Conservation (phyloP, 2,888 invertebrate genomes). For the Cephus spinipes region DNA sequence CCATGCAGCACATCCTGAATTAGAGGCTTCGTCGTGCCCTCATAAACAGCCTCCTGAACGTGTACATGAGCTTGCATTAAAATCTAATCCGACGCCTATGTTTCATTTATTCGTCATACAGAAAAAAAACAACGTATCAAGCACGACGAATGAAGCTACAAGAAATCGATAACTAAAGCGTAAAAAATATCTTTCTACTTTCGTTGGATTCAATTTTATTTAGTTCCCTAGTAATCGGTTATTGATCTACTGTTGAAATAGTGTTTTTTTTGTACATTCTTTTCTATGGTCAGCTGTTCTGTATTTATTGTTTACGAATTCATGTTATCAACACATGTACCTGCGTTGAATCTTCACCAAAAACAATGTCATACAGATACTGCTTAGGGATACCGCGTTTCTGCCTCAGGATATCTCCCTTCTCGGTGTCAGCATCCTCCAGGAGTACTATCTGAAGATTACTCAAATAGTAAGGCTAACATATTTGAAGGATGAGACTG, state of each 20-base stretch:
- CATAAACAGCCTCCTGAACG: constrained; percentile 83
- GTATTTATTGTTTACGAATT: constrained; percentile 8
- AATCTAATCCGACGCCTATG: not conserved
- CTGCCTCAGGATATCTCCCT: constrained; percentile 75
- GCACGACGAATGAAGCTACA: not conserved
- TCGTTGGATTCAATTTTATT: not conserved
- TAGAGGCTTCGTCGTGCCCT: constrained; percentile 84
- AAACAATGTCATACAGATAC: constrained; percentile 90
- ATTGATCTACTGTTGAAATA: constrained; percentile 6
- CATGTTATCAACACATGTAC: constrained; percentile 68
- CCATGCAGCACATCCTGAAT: constrained; percentile 89
- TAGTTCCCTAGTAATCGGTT: not conserved
- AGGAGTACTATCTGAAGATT: constrained; percentile 73
- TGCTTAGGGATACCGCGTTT: constrained; percentile 81
- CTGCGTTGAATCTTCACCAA: constrained; percentile 88
- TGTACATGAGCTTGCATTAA: not conserved
- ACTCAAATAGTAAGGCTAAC: not conserved
- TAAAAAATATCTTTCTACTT: not conserved
- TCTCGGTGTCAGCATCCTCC: constrained; percentile 73
- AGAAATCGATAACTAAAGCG: not conserved
- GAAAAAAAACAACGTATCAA: not conserved
- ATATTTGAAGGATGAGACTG: constrained; percentile 17
- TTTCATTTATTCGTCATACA: not conserved
- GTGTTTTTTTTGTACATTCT: not conserved
- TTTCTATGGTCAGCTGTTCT: not conserved